These are phyloP conservation scores for Psittacus erithacus DNA, from an alignment of 2,113 vertebrate genomes.

Conservation along the genomic window DNA sequence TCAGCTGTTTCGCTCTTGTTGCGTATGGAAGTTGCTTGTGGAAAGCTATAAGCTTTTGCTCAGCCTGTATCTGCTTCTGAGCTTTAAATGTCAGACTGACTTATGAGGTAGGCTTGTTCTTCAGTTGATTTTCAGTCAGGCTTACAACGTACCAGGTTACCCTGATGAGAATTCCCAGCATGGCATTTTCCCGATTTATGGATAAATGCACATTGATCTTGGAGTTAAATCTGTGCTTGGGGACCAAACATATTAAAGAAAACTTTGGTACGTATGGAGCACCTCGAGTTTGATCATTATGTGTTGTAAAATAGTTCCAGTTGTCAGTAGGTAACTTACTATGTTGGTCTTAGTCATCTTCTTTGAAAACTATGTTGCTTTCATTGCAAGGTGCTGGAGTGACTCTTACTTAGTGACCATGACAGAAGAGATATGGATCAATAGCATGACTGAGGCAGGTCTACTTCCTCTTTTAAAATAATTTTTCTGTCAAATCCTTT, in stretches of 20 bases:
- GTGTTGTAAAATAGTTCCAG: background rate
- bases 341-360: rapidly evolving
- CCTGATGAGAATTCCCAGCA: background rate
- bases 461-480: background rate
- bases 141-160: background rate
- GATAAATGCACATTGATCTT: background rate
- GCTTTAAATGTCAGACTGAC: background rate
- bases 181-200: background rate
- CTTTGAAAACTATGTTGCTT: background rate
- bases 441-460: background rate
- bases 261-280: background rate
- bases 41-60: background rate
- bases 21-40: background rate
- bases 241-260: background rate
- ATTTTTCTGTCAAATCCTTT: background rate
- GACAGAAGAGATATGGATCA: background rate
- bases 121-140: background rate
- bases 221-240: background rate
- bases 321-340: background rate
- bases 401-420: background rate
- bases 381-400: background rate
- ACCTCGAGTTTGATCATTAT: background rate
- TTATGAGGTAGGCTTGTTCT: background rate
- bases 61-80: background rate
- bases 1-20: background rate